Evolutionary conservation across 2,888 invertebrate species (phyloP), one percentile per base, ranked within the genome.

Genomic region (Gymnocheta viridis): DNA sequence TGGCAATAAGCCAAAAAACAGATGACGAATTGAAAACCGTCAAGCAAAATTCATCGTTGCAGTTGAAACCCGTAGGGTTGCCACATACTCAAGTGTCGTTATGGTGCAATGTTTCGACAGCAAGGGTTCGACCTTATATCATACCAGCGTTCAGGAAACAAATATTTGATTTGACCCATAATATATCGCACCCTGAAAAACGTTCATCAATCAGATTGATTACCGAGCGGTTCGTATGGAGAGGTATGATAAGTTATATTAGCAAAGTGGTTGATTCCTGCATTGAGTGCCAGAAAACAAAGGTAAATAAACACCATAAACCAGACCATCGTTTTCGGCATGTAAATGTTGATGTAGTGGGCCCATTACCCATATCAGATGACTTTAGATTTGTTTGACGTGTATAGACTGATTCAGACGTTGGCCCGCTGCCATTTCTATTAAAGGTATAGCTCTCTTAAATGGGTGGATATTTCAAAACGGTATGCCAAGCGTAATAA

Each of bases 361-460:
- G 67, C 3, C 67, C 51, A 38, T 51, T 69, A 17, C 67, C 38
- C 22, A 2, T 38, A 38, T 67, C 49, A 0, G 6, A 67, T 22
- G 32, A 67, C 3, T 49, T 22, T n/a, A 19, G n/a, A 7, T 67
- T 32, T 51, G 49, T 9, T 22, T 35, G 17, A 67, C 51, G 0
- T 67, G 35, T 22, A 17, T 67, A 14, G 51, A 69, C 24, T n/a
- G 51, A 9, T 69, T 51, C n/a, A 51, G 51, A 4, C 67, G 51
- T 14, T 51, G 51, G 35, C 67, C 47, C 2, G 7, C 5, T 4
- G 47, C 17, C 9, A 19, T 47, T 19, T 9, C 47, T 7, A 47
- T 47, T 2, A 47, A 47, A 7, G 9, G 9, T 19, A 47, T 47
- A 2, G 64, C 64, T 9, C 17, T 64, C 1, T 17, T 47, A 47